phyloP scores from a whole-genome alignment of 1,140 invertebrate species.

The Drosophila mauritiana region DNA sequence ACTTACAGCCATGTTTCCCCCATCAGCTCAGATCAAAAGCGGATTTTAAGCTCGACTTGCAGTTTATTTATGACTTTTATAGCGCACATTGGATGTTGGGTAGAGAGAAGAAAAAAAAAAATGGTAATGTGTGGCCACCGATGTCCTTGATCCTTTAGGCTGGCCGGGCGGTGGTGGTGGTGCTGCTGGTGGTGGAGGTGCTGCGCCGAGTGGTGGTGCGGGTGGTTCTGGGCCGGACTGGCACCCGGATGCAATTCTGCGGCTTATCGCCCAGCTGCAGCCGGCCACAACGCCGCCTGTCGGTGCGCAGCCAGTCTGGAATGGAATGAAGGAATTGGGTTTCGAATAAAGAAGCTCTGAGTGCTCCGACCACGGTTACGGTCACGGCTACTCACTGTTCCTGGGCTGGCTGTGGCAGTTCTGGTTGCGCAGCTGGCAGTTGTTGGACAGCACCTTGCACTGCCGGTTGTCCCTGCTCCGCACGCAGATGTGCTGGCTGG shows the following conservation, averaged over 20 bases:
- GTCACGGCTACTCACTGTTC: constrained; percentile 41
- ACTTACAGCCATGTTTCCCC: too few relatives aligned
- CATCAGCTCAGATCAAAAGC: background rate
- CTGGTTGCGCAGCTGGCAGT: constrained; percentile 60
- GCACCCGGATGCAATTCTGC: constrained; percentile 14
- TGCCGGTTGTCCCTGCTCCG: constrained; percentile 26
- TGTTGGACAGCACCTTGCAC: constrained; percentile 61
- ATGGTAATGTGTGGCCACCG: background rate
- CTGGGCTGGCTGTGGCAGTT: constrained; percentile 57
- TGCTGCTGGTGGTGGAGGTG: background rate
- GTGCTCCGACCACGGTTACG: too few relatives aligned
- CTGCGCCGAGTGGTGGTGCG: background rate
- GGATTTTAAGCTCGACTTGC: background rate
- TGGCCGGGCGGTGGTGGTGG: background rate
- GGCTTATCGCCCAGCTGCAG: constrained; percentile 63
- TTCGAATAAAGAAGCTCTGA: too few relatives aligned
- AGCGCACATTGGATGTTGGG: background rate
- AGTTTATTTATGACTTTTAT: background rate
- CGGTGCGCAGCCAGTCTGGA: constrained; percentile 58
- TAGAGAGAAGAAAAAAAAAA: constrained; percentile 3
- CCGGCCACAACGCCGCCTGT: constrained; percentile 43
- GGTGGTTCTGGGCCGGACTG: background rate
- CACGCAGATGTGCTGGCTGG: constrained; percentile 53
- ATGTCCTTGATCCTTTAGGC: background rate
- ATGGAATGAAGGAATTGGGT: too few relatives aligned